These are phyloP conservation scores for Leptocoma aspasia DNA, from an alignment of 2,113 vertebrate species.

Conservation along the genomic window DNA sequence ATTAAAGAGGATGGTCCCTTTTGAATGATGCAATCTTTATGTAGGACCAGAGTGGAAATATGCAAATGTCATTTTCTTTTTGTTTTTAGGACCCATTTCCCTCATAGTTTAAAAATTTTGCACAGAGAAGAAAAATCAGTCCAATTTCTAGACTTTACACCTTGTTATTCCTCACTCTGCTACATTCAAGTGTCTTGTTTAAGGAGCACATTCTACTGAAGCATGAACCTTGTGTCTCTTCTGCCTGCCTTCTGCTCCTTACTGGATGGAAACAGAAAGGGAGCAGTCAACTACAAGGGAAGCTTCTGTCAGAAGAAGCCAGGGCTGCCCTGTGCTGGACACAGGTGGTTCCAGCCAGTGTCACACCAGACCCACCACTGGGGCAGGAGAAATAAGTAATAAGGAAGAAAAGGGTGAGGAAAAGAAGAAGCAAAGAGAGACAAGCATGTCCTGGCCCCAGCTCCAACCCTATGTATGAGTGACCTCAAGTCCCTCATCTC, in stretches of 20 bases:
- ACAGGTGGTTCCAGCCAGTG: background rate
- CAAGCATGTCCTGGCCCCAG: accelerated
- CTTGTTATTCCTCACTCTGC: background rate
- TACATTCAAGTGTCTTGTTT: background rate
- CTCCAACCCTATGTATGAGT: accelerated
- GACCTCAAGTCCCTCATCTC: accelerated
- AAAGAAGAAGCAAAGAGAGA: background rate
- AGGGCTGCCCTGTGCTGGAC: accelerated
- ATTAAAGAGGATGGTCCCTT: background rate
- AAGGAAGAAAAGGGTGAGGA: background rate
- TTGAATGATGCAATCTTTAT: background rate
- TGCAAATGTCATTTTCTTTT: background rate
- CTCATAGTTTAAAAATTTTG: background rate
- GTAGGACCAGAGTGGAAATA: background rate
- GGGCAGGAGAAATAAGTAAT: background rate
- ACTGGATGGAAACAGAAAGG: accelerated
- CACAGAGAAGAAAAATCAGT: too few species aligned
- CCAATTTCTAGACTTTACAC: background rate
- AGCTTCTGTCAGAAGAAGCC: background rate
- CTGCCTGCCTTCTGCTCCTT: background rate
- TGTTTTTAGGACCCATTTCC: background rate
- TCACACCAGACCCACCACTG: accelerated
- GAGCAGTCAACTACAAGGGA: accelerated
- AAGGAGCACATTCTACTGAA: background rate
- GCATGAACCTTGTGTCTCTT: accelerated